Evolutionary conservation across 92 coral and sea anemone species (phyloP).

Genomic region (Metridium senile): DNA sequence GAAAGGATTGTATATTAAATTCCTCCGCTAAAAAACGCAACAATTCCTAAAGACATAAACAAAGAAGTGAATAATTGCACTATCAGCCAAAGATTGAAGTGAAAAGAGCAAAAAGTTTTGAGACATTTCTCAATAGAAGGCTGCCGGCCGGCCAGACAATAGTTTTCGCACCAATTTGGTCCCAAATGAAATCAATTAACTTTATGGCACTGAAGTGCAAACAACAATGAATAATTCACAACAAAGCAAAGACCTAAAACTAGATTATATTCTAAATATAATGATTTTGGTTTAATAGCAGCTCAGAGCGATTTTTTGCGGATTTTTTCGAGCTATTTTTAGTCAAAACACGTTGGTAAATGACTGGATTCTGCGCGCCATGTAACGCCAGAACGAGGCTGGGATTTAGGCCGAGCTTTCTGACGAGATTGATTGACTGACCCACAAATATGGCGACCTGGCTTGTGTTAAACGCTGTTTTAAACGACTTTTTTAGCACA

Average conservation of each 20-base stretch:
- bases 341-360: constrained; percentile 17
- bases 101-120: background rate
- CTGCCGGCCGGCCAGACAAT: background rate
- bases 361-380: constrained; percentile 34
- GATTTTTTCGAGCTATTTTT: constrained; percentile 2
- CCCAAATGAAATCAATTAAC: background rate
- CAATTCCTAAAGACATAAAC: background rate
- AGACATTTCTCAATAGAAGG: background rate
- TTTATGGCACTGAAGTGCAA: background rate
- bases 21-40: background rate
- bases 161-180: background rate
- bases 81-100: background rate
- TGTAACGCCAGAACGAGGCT: constrained; percentile 65
- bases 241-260: background rate
- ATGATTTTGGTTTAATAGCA: background rate
- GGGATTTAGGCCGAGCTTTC: constrained; percentile 61
- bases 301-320: constrained; percentile 3
- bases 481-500: constrained; percentile 54
- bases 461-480: constrained; percentile 62
- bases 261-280: background rate
- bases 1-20: background rate
- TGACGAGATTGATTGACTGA: constrained; percentile 83
- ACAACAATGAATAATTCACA: constrained; percentile 5
- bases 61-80: background rate
- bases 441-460: constrained; percentile 91